A percentile compares a stretch with the other conserved stretches of the same genome.
phyloP scores from a whole-genome alignment of 2,113 vertebrate species.

The Choloepus hoffmanni region DNA sequence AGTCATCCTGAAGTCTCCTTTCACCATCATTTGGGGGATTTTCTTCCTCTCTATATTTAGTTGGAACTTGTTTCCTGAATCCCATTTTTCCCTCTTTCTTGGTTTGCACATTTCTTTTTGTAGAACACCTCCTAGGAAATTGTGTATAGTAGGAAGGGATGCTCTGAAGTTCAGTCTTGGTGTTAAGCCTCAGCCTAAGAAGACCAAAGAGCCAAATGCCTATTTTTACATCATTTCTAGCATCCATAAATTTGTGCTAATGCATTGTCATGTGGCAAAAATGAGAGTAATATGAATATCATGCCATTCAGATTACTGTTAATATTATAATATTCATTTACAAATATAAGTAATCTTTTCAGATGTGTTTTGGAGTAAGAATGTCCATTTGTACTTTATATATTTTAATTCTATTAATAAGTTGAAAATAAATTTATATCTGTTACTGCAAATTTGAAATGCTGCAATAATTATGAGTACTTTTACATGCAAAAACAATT shows the following conservation, averaged over 20 bases:
- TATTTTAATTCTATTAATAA: neutral
- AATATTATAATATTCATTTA: conserved; percentile 15
- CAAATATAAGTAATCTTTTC: neutral
- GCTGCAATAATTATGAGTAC: neutral
- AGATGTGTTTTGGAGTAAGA: neutral
- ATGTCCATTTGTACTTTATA: neutral
- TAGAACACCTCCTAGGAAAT: neutral
- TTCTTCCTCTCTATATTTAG: neutral
- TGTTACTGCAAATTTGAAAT: neutral
- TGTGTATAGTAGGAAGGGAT: neutral
- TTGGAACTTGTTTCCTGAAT: neutral
- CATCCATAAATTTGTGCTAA: neutral
- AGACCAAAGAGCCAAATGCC: neutral
- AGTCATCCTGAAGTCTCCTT: neutral
- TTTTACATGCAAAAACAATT: neutral
- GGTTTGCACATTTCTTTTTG: neutral
- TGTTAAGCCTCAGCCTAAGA: neutral
- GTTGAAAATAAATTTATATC: neutral
- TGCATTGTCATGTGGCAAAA: neutral
- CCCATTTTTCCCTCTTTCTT: neutral
- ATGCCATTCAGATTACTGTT: neutral
- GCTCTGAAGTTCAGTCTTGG: neutral
- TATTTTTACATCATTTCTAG: neutral
- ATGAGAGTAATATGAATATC: neutral
- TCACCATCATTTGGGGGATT: neutral